Conservation (phyloP, 2,113 vertebrate species). For the Tauraco erythrolophus region DNA sequence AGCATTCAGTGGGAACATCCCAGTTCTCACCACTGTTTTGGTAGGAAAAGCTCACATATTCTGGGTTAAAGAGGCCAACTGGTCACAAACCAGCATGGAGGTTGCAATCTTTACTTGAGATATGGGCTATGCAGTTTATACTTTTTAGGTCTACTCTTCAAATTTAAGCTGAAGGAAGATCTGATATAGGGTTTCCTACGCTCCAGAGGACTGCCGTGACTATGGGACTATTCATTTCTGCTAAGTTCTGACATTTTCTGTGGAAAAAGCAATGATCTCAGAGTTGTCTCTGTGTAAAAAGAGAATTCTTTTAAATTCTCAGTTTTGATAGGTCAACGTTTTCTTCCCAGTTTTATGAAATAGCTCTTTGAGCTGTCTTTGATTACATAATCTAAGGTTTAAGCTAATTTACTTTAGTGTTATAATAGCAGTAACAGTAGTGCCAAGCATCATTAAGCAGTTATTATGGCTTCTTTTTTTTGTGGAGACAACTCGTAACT, state of each 20-base stretch:
- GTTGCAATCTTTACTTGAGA: neutral
- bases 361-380: neutral
- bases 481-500: neutral
- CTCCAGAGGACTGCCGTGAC: neutral
- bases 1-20: neutral
- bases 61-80: neutral
- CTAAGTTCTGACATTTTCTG: neutral
- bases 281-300: neutral
- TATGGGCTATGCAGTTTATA: neutral
- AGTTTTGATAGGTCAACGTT: neutral
- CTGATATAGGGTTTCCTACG: neutral
- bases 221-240: neutral
- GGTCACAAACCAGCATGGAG: neutral
- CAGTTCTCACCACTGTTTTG: neutral
- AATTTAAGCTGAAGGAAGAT: neutral
- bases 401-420: neutral
- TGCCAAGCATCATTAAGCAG: conserved; percentile 10
- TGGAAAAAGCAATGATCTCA: neutral
- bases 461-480: neutral
- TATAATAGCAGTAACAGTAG: neutral
- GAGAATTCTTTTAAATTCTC: neutral
- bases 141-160: neutral
- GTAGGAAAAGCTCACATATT: neutral
- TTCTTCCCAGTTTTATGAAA: neutral
- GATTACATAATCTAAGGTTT: neutral